phyloP scores from a whole-genome alignment of 2,888 invertebrate genomes.

The Actias luna region DNA sequence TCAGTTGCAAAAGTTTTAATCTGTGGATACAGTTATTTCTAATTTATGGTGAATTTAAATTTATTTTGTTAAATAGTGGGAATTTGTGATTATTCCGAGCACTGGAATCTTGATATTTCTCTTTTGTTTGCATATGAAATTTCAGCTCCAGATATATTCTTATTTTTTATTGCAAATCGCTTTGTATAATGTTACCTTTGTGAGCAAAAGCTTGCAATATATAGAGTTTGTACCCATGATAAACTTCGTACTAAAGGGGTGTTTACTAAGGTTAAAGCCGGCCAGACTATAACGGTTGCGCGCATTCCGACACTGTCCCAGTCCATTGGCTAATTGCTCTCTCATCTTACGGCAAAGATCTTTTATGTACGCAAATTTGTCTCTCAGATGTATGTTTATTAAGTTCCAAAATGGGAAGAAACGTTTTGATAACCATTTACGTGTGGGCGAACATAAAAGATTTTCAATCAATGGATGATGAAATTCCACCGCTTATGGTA shows the following conservation, averaged over 20 bases:
- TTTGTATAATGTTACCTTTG: not conserved
- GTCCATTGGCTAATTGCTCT: conserved; percentile 66
- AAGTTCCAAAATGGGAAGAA: not conserved
- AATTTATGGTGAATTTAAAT: not conserved
- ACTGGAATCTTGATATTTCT: too few relatives aligned
- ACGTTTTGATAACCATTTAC: conserved; percentile 4
- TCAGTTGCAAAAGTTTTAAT: too few relatives aligned
- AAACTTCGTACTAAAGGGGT: conserved; percentile 39
- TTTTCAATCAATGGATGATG: conserved; percentile 3
- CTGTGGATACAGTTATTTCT: too few relatives aligned
- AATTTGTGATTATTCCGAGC: too few relatives aligned
- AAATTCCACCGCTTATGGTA: conserved; percentile 1
- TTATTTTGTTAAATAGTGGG: too few relatives aligned
- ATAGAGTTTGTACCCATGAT: not conserved
- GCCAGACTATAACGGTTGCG: conserved; percentile 76
- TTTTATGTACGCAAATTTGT: conserved; percentile 20
- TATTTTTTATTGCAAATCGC: conserved; percentile 7
- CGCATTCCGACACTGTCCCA: conserved; percentile 60
- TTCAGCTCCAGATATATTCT: too few relatives aligned
- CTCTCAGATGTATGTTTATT: conserved; percentile 10
- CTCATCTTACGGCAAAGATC: conserved; percentile 39
- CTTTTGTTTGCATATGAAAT: too few relatives aligned
- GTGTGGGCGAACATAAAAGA: not conserved
- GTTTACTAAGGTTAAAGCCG: conserved; percentile 55
- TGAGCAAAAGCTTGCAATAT: not conserved